Evolutionary conservation across 2,797 vertebrate species (phyloP).

Genomic region (Squalus acanthias): DNA sequence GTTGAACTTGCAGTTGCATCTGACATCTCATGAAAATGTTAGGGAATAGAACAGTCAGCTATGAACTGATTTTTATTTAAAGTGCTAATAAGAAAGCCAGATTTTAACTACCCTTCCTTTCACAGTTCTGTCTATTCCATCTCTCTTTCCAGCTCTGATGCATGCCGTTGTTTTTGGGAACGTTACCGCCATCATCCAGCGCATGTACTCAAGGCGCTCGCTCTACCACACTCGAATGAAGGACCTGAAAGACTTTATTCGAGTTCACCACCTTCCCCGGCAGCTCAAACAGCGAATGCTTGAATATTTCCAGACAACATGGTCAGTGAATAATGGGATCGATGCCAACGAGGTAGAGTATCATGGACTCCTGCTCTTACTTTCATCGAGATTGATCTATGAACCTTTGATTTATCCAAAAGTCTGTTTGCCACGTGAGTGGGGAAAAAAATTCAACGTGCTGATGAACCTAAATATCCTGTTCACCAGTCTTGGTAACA

Average conservation of each 20-base stretch:
- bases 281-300: conserved; percentile 91
- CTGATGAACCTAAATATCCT: background rate
- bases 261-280: conserved; percentile 81
- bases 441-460: background rate
- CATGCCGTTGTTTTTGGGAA: conserved; percentile 94
- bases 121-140: background rate
- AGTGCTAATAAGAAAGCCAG: background rate
- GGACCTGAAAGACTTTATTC: conserved; percentile 92
- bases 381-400: background rate
- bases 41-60: background rate
- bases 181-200: conserved; percentile 94
- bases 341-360: conserved; percentile 79
- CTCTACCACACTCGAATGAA: conserved; percentile 93
- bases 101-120: background rate
- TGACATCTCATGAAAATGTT: background rate
- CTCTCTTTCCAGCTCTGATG: conserved; percentile 73
- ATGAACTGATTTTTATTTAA: background rate
- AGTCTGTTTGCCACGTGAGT: background rate
- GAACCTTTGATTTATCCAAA: background rate
- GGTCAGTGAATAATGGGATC: conserved; percentile 94
- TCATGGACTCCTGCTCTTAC: background rate
- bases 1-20: background rate
- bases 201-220: conserved; percentile 89
- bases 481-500: too few species aligned
- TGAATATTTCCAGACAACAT: conserved; percentile 93